Conservation (phyloP, 2,797 vertebrate species). For the Rhadinocentrus ornatus region DNA sequence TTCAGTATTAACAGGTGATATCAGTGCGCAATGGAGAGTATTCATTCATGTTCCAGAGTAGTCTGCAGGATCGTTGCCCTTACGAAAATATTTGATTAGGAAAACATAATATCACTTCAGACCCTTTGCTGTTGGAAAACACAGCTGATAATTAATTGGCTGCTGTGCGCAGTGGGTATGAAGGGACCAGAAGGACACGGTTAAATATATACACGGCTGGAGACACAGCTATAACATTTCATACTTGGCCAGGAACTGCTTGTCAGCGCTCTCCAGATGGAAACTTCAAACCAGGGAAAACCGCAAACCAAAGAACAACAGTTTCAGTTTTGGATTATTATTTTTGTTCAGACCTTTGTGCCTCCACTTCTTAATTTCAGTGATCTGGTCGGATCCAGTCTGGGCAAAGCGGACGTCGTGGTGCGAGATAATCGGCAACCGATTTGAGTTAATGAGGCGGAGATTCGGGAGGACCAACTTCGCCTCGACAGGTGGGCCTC, state of each 20-base stretch:
- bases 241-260: conserved; percentile 7
- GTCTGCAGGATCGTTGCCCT: too few relatives aligned
- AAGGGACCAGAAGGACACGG: conserved; percentile 24
- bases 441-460: conserved; percentile 80
- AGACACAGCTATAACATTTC: conserved; percentile 48
- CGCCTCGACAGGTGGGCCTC: conserved; percentile 60
- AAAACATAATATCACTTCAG: background rate
- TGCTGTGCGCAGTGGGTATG: conserved; percentile 6
- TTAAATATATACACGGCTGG: conserved; percentile 59
- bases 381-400: conserved; percentile 80
- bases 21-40: background rate
- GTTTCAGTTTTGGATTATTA: conserved; percentile 3
- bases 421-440: conserved; percentile 78
- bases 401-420: conserved; percentile 58
- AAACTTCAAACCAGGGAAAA: background rate
- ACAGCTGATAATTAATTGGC: conserved; percentile 37
- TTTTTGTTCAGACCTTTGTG: background rate
- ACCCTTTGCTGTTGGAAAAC: background rate
- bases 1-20: conserved; percentile 2
- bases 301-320: background rate
- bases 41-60: background rate
- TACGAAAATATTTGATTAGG: background rate
- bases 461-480: conserved; percentile 71
- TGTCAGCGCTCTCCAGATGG: conserved; percentile 6
- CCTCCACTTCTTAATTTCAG: background rate